Base-by-base conservation (phyloP, 1,140 invertebrate species). In the Spodoptera litura region DNA sequence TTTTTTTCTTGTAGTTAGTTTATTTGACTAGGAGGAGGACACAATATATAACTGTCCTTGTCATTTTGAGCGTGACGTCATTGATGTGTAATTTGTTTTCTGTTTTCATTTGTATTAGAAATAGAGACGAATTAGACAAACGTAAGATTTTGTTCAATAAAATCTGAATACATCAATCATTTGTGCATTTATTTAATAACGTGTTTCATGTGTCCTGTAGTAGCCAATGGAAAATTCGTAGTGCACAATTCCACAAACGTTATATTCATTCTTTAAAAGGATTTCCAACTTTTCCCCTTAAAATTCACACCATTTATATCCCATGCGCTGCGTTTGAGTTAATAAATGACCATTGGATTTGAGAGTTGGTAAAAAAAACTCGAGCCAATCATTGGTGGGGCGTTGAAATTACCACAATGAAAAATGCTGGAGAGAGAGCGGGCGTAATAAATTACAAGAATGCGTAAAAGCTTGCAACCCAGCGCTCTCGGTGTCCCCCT, bases 371-470 rank as follows among this genome's bases (percentile, higher is more conserved):
- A 56, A 53, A 83, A 44, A 84, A 85, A 85, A 86, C 76, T 80
- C 56, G 31, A 72, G 70, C 79, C 84, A 86, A 86, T 84, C 52
- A 87, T 85, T 80, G 83, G 81, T 20, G 64, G 78, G 79, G 78
- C 72, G 79, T 80, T 80, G 77, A 83, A 87, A 85, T 83, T 83
- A 83, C 71, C 76, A 81, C 55, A 71, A 79, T 85, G 81, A 86
- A 86, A 88, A 86, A 83, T 84, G 83, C 73, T 53, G 75, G 71
- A 59, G 73, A 56, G 71, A 77, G 73, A 44, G 61, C 64, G 76
- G 76, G 64, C 52, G 81, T 82, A 85, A 89, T 87, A 89, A 89
- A 89, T 89, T 87, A 85, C 85, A 84, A 83, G 79, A 84, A 81
- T 82, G 85, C 81, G 86, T 86, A 83, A 85, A 87, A 85, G 83